Conservation (phyloP, 2,888 invertebrate species). For the Trichopria drosophilae region DNA sequence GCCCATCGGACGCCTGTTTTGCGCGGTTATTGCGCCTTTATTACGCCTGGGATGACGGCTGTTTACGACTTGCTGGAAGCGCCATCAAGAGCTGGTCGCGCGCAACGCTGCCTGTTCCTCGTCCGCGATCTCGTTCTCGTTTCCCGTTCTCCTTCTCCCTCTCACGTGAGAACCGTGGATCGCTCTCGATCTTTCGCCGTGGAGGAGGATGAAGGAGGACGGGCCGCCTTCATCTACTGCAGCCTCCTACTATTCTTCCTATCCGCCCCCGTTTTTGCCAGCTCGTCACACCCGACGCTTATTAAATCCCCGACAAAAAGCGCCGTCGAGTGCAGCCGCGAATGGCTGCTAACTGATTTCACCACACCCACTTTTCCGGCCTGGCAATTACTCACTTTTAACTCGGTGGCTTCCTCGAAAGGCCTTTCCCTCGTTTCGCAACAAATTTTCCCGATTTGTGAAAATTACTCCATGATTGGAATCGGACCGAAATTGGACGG, state of each 20-base stretch:
- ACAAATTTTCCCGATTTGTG: no score
- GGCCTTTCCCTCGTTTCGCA: no score
- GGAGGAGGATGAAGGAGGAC: no score
- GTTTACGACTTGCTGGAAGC: constrained; percentile 50
- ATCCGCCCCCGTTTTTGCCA: constrained; percentile 35
- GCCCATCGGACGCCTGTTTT: constrained; percentile 33
- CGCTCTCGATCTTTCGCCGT: constrained; percentile 2
- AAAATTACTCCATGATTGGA: no score
- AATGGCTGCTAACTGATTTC: constrained; percentile 39
- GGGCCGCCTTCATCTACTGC: neutral
- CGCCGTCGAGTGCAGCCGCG: constrained; percentile 12
- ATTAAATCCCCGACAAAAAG: constrained; percentile 39
- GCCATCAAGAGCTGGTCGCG: constrained; percentile 42
- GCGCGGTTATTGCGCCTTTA: constrained; percentile 36
- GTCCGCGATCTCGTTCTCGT: constrained; percentile 15
- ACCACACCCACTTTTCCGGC: constrained; percentile 23
- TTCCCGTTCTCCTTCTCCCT: constrained; percentile 19
- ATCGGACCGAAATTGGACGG: no score
- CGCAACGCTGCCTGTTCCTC: constrained; percentile 17
- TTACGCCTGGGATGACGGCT: constrained; percentile 40
- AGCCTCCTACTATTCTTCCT: constrained; percentile 7
- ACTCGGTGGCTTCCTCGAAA: neutral
- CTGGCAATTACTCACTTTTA: neutral
- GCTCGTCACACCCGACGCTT: constrained; percentile 41
- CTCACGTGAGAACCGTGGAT: constrained; percentile 38